A percentile compares a stretch with the other conserved stretches of the same genome.
Conservation (phyloP, 2,113 vertebrate genomes). For the Bubalus kerabau region DNA sequence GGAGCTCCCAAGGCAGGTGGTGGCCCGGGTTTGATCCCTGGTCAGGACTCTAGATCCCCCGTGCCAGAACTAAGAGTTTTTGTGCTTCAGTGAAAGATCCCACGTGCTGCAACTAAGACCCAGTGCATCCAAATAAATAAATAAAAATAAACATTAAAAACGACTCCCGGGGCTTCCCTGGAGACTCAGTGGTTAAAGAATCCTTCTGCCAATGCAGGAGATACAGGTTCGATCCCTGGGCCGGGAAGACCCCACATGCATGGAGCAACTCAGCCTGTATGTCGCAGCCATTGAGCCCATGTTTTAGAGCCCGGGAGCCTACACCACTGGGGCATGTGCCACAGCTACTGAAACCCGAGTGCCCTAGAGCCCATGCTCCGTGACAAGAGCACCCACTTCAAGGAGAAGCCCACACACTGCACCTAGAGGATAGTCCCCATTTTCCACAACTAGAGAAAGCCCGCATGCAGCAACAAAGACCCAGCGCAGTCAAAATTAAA, state of each 20-base stretch:
- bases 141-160: background rate
- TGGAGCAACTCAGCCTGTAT: background rate
- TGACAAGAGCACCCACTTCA: background rate
- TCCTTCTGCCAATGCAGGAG: background rate
- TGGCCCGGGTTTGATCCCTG: background rate
- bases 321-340: background rate
- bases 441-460: background rate
- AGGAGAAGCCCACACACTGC: background rate
- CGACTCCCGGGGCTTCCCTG: background rate
- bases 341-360: background rate
- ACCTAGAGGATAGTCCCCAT: accelerated
- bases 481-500: accelerated
- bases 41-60: background rate
- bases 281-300: background rate
- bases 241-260: background rate
- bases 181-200: background rate
- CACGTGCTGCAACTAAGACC: background rate
- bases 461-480: background rate
- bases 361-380: background rate
- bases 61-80: background rate
- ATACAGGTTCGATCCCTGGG: background rate
- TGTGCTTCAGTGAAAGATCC: background rate
- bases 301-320: background rate
- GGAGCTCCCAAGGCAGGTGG: background rate
- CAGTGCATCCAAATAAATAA: background rate